Percentiles rank a stretch among this genome's conserved stretches.
phyloP scores from a whole-genome alignment of 2,113 vertebrate genomes.

The Poicephalus meyeri region DNA sequence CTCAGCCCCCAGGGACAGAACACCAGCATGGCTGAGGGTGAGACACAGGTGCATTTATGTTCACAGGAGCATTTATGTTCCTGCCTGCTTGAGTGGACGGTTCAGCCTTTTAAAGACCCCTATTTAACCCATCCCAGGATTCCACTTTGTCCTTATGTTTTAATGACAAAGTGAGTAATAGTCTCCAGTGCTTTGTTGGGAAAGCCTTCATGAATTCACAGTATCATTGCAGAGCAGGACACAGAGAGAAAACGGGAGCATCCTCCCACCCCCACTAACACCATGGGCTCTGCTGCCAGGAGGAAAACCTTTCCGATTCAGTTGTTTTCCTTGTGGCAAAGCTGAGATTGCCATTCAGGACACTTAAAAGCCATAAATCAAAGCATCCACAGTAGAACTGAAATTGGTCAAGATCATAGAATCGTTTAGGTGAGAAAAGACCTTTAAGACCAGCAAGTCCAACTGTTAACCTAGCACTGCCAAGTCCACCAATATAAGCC shows the following conservation, averaged over 20 bases:
- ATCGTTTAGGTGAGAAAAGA: not conserved
- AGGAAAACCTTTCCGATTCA: slow-evolving; percentile 51
- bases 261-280: not conserved
- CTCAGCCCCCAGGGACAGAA: not conserved
- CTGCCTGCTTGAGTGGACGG: not conserved
- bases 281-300: slow-evolving; percentile 3
- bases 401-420: not conserved
- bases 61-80: not conserved
- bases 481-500: not conserved
- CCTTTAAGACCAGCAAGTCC: not conserved
- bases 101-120: not conserved
- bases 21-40: not conserved
- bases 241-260: slow-evolving; percentile 1
- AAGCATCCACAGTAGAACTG: slow-evolving; percentile 31
- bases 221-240: not conserved
- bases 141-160: not conserved
- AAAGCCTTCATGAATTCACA: not conserved
- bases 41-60: not conserved
- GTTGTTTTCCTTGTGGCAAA: slow-evolving; percentile 50
- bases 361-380: slow-evolving; percentile 50
- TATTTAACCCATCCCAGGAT: not conserved
- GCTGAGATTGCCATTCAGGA: slow-evolving; percentile 27
- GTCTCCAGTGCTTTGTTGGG: not conserved
- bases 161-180: not conserved
- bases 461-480: not conserved